Evolutionary conservation across 1,140 invertebrate genomes (phyloP), one percentile per base, ranked within the genome.

Genomic region (Ectropis grisescens): DNA sequence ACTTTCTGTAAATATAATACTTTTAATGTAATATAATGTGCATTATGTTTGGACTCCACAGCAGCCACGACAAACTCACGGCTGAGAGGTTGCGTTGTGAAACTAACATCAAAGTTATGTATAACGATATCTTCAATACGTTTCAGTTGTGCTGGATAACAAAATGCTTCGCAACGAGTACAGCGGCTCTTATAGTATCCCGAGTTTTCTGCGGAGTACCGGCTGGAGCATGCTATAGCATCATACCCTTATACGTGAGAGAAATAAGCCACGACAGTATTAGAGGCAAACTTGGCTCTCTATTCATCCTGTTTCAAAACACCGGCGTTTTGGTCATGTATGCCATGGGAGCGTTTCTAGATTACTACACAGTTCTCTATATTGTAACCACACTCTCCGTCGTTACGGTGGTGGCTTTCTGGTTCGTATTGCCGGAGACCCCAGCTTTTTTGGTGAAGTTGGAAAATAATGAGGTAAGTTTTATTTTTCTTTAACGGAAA

Each of bases 281-380:
- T 6, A 59, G 88, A 22, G 88, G 89, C 0, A 62, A 80, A 14
- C 37, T 89, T 2, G 85, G 86, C 1, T 84, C 85, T 3, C 59
- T 85, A 3, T 2, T 83, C 15, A 46, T 72, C 0, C 61, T 90
- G 9, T 58, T 79, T 2, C 60, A 88, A 9, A 88, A 86, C 27
- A 47, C 84, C 3, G 89, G 88, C 0, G 82, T 89, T 15, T 47
- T 89, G 0, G 4, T 71, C 4, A 79, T 80, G 6, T 89, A 86
- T 49, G 58, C 79, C 1, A 33, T 87, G 7, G 88, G 88, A 10
- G 51, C 82, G 1, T 58, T 64, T 11, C 23, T 84, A 11, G 58
- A 69, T 19, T 88, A 82, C 70, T 33, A 40, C 29, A 38, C 35
- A 1, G 26, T 44, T 0, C 12, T 53, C 7, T 47, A 30, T 8